phyloP scores from a whole-genome alignment of 2,797 vertebrate genomes.

The Myotis planiceps region DNA sequence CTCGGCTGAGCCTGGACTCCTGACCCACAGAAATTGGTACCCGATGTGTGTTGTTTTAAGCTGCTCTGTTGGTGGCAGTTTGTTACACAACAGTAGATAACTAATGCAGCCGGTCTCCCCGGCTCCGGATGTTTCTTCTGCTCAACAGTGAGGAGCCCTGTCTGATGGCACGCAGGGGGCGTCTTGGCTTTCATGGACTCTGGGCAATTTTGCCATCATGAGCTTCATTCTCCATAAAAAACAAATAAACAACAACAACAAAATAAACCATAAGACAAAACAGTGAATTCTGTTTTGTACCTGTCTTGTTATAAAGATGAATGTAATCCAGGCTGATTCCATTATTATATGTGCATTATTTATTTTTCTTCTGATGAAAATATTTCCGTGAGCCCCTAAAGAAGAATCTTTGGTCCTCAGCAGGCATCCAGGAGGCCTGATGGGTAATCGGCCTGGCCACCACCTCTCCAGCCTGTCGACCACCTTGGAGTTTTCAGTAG shows the following conservation, averaged over 20 bases:
- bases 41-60: background rate
- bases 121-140: background rate
- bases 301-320: background rate
- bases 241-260: too few relatives aligned
- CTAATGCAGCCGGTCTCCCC: accelerated
- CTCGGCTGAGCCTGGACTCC: background rate
- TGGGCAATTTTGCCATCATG: background rate
- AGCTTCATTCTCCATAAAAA: background rate
- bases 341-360: background rate
- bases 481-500: background rate
- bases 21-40: background rate
- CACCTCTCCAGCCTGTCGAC: accelerated
- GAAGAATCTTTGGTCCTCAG: background rate
- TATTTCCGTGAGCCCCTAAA: background rate
- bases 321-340: background rate
- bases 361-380: background rate
- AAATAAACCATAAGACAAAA: too few relatives aligned
- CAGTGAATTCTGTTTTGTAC: background rate
- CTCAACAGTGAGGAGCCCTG: background rate
- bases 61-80: background rate
- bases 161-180: accelerated
- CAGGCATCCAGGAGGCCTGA: background rate
- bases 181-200: background rate
- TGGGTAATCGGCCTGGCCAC: accelerated
- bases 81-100: background rate